Evolutionary conservation across 2,888 invertebrate species (phyloP), one percentile per base, ranked within the genome.

Genomic region (Epinotia ramella): DNA sequence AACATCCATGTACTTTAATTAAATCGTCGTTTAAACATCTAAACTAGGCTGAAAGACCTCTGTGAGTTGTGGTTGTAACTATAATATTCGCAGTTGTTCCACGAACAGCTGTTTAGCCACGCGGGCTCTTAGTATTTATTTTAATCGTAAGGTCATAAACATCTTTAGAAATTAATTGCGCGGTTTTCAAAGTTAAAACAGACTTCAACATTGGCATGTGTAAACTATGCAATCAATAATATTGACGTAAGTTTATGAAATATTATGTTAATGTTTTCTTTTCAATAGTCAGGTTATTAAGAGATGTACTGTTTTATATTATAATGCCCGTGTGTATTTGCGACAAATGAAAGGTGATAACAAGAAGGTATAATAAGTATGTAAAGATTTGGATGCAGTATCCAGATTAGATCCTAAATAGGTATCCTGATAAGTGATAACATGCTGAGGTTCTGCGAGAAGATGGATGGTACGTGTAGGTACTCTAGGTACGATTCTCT

Each of bases 121-220:
- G n/a, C 1, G 53, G 20, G 49, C 20, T 49, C 49, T 16, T 59
- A 49, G 5, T 53, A 7, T 71, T 69, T 59, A 57, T 46, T 59
- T 57, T 33, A 62, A 64, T 64, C 20, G 46, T 74, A 56, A 74
- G 64, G 69, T 74, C 64, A 64, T 69, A 74, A 57, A 74, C 64
- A 64, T 73, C 64, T 57, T 59, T 69, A 64, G 18, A 64, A 46
- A 65, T 66, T 69, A 46, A 64, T 69, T 74, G 69, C 68, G 56
- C 16, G 57, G 68, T 46, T 63, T 46, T 59, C n/a, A 60, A 46
- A 60, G 24, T 46, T 56, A 20, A 59, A 57, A 59, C 56, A 59
- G 57, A 59, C 20, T 57, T 13, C 53, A 1, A 44, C 46, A 46
- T 56, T 57, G 12, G 56, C 2, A 40, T 2, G 66, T 53, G 13